Evolutionary conservation across 1,140 invertebrate species (phyloP).

Genomic region (Drosophila equinoxialis): DNA sequence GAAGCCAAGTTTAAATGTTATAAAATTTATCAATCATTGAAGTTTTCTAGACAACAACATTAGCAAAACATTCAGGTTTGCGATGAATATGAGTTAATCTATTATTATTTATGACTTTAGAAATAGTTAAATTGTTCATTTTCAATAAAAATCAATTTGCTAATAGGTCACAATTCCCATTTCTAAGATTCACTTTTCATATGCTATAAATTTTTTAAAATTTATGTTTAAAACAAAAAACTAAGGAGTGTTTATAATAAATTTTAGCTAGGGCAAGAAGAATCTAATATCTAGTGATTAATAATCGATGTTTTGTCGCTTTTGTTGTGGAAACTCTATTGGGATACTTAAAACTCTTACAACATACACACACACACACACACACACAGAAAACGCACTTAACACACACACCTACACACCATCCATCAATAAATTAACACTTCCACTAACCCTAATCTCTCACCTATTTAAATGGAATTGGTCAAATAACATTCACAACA

Average conservation of each 20-base stretch:
- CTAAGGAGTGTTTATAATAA: no score
- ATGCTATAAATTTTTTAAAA: no score
- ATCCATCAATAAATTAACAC: background rate
- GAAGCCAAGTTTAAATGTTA: background rate
- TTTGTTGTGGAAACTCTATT: background rate
- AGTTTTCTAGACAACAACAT: background rate
- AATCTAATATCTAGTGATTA: background rate
- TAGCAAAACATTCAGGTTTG: no score
- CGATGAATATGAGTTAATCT: no score
- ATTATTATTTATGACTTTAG: no score
- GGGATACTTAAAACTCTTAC: background rate
- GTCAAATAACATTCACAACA: slow-evolving; percentile 26
- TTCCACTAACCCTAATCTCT: slow-evolving; percentile 5
- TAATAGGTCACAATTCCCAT: no score
- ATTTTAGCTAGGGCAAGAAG: no score
- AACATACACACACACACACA: background rate
- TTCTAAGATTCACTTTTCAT: no score
- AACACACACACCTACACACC: background rate
- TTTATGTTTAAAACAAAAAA: no score
- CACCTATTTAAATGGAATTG: slow-evolving; percentile 44
- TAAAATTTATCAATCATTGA: background rate
- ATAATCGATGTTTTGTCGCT: background rate
- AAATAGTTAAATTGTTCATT: no score
- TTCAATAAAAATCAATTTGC: no score
- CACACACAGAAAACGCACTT: background rate